These are phyloP conservation scores for Colius striatus DNA, from an alignment of 2,113 vertebrate species.

Conservation along the genomic window DNA sequence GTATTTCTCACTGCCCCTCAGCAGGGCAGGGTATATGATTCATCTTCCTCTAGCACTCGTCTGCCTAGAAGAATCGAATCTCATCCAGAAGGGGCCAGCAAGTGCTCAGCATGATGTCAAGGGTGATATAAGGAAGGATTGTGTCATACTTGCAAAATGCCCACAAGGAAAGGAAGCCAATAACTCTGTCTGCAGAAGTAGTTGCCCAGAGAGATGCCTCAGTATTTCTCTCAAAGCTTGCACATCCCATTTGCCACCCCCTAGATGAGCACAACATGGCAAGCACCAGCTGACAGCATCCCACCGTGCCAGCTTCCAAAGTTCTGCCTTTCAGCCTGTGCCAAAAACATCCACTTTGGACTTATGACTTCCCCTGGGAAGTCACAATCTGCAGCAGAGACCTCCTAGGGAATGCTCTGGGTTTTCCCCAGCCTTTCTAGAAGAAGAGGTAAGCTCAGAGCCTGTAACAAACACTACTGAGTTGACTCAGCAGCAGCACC, in stretches of 20 bases:
- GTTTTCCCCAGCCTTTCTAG: not conserved
- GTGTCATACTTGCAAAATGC: not conserved
- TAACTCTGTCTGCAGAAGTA: not conserved
- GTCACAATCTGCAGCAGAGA: not conserved
- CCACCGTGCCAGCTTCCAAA: accelerated
- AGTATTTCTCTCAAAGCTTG: accelerated
- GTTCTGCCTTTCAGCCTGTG: accelerated
- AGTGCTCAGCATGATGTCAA: accelerated
- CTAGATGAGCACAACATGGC: accelerated
- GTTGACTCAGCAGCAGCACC: not conserved
- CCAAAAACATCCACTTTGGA: not conserved
- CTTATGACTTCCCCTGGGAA: not conserved
- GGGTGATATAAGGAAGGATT: not conserved
- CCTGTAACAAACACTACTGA: accelerated
- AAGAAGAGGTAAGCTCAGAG: too few species aligned
- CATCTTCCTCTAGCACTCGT: not conserved
- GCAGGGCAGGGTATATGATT: not conserved
- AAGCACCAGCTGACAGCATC: not conserved
- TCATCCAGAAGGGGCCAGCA: accelerated
- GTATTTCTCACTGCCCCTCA: not conserved
- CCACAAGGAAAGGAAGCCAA: not conserved
- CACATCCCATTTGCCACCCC: accelerated
- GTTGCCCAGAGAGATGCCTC: accelerated
- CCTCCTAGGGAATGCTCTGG: not conserved
- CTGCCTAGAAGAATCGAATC: not conserved